Evolutionary conservation across 1,140 invertebrate genomes (phyloP).

Genomic region (Aphaenogaster ashmeadi): DNA sequence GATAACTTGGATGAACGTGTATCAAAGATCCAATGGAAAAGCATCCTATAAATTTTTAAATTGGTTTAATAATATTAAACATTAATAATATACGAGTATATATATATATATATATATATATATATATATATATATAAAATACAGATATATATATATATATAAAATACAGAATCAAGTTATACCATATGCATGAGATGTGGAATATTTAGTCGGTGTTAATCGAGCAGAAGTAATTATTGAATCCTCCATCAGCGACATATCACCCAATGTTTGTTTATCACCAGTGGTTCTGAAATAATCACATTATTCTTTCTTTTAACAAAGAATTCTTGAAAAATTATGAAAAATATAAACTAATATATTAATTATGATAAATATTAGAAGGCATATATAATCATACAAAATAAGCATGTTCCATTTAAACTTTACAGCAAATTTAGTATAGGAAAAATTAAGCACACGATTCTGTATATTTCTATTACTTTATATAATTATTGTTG

Average conservation of each 20-base stretch:
- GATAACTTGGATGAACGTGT: conserved; percentile 91
- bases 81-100: conserved; percentile 15
- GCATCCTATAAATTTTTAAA: conserved; percentile 83
- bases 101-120: not conserved
- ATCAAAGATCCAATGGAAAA: conserved; percentile 91
- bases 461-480: not conserved
- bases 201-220: conserved; percentile 93
- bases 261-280: conserved; percentile 83
- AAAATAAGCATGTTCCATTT: conserved; percentile 18
- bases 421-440: conserved; percentile 6
- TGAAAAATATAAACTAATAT: not conserved
- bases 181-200: conserved; percentile 92
- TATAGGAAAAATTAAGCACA: not conserved
- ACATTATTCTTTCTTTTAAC: conserved; percentile 31
- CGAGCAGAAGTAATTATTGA: conserved; percentile 89
- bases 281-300: conserved; percentile 81
- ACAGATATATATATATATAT: not conserved
- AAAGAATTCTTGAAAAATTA: not conserved
- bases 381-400: not conserved
- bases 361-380: conserved; percentile 25
- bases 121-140: not conserved
- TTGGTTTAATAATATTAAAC: not conserved
- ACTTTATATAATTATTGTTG: not conserved
- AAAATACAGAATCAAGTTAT: conserved; percentile 45
- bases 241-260: conserved; percentile 87